Evolutionary conservation across 2,113 vertebrate genomes (phyloP), one percentile per base, ranked within the genome.

Genomic region (Echinops telfairi): DNA sequence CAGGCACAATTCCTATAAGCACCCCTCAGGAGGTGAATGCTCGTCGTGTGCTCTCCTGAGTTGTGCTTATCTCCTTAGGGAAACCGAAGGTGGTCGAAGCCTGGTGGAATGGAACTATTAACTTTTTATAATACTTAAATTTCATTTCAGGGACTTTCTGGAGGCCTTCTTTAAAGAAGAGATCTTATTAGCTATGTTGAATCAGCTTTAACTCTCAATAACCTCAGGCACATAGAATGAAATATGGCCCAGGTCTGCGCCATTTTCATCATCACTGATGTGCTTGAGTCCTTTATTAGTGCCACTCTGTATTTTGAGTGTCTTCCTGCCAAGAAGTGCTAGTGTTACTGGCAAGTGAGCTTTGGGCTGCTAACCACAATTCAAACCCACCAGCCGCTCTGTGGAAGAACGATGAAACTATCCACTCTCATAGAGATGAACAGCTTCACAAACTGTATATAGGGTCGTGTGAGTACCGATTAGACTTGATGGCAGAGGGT

Each of bases 21-120:
- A 2, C 11, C 12, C 0, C 0, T 33, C 86, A 3, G 14, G 66
- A 84, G 43, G 71, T 19, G 2, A 40, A 11, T n/a, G 4, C 0
- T 27, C 43, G 40, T 22, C 19, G 1, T 31, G 14, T 15, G 31
- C 15, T n/a, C 10, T 57, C n/a, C 0, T 3, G 4, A 5, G 31
- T 11, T 17, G 29, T 0, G 22, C 19, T 66, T n/a, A 3, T 80
- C n/a, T 92, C 15, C 68, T 47, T 3, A 2, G 40, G 15, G 3
- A 53, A 57, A 25, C 20, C 0, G 1, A 2, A 16, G 57, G 25
- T 1, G 29, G 36, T 68, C 64, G 38, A 66, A 57, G 15, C 15
- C 64, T 22, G 16, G 27, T 15, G 53, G 23, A 23, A 6, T 3
- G 27, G 22, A 17, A 5, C 22, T 20, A 6, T 29, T 29, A 9